Conservation (phyloP, 2,888 invertebrate genomes). For the Metacarcinus magister region DNA sequence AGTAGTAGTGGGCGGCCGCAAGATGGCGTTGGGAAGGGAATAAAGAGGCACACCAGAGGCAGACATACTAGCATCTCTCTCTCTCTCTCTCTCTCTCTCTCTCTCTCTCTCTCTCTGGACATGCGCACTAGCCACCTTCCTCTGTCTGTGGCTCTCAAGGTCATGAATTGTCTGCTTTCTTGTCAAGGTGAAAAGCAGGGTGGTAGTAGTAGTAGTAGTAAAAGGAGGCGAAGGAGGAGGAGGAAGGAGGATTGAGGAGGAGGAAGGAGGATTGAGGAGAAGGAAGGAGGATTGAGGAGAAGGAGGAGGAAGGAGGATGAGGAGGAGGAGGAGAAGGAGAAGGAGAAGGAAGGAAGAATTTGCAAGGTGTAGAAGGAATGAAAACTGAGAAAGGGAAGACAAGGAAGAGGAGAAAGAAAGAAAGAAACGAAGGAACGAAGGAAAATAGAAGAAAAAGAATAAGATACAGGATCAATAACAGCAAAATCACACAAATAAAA, state of each 20-base stretch:
- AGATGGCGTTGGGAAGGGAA: not conserved
- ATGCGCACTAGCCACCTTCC: conserved; percentile 5
- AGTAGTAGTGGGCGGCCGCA: not conserved
- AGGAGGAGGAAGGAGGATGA: not conserved
- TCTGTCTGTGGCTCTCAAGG: not conserved
- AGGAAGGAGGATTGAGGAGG: no score
- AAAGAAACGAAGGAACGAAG: not conserved
- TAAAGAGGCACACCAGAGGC: not conserved
- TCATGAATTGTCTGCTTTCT: not conserved
- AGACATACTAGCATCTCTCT: conserved; percentile 21
- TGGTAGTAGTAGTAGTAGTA: not conserved
- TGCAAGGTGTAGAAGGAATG: not conserved
- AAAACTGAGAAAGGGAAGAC: not conserved
- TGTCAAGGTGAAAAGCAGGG: not conserved
- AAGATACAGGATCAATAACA: not conserved
- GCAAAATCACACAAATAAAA: not conserved
- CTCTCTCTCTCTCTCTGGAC: conserved; percentile 11
- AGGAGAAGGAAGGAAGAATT: not conserved
- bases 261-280: not conserved
- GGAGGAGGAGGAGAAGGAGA: not conserved
- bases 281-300: not conserved
- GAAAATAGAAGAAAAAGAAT: not conserved
- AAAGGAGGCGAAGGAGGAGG: not conserved
- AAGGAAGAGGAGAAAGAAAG: not conserved
- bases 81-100: conserved; percentile 54